These are phyloP conservation scores for Drosophila sp. DNA, from an alignment of 1,140 invertebrate species.

Conservation along the genomic window DNA sequence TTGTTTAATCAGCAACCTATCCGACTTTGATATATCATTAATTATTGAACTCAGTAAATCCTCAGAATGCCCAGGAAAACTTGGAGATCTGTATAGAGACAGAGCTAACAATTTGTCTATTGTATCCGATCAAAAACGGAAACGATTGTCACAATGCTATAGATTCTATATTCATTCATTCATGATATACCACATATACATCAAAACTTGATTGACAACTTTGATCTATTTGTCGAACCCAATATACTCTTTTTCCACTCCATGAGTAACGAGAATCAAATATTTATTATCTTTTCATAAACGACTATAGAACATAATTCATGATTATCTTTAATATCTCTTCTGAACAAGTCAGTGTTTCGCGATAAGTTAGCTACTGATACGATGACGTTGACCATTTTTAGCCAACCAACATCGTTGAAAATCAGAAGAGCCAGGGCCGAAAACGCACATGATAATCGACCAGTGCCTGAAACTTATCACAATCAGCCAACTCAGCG, in stretches of 20 bases:
- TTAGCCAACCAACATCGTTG: too few relatives aligned
- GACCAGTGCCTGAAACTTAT: slow-evolving; percentile 34
- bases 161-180: too few relatives aligned
- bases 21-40: not conserved
- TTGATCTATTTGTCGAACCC: not conserved
- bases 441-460: slow-evolving; percentile 10
- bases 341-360: not conserved
- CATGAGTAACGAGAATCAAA: not conserved
- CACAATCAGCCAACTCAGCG: slow-evolving; percentile 58
- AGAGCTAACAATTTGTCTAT: too few relatives aligned
- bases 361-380: slow-evolving; percentile 13
- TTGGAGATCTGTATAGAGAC: not conserved
- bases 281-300: not conserved
- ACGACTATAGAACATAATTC: not conserved
- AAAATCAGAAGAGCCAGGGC: not conserved
- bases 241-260: too few relatives aligned
- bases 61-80: too few relatives aligned
- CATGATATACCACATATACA: not conserved
- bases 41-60: not conserved
- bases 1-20: not conserved
- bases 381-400: slow-evolving; percentile 6
- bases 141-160: too few relatives aligned
- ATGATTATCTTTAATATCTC: slow-evolving; percentile 7
- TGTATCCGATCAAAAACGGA: too few relatives aligned
- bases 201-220: not conserved